Evolutionary conservation across 2,113 vertebrate species (phyloP).

Genomic region (Oryzias melastigma): DNA sequence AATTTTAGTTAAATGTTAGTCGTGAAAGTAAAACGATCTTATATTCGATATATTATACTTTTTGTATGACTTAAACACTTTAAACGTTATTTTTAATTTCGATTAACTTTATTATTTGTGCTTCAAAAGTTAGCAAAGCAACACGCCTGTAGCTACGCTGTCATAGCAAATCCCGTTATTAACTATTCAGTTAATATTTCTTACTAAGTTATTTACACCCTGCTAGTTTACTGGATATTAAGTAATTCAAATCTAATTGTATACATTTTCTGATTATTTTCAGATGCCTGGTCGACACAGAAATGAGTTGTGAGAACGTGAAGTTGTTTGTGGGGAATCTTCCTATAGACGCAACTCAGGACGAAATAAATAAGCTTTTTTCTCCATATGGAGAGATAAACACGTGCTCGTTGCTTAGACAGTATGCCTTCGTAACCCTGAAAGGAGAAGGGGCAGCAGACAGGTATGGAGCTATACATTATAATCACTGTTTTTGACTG

Average conservation of each 20-base stretch:
- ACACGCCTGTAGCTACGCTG: too few species aligned
- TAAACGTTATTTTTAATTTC: not conserved
- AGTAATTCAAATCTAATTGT: not conserved
- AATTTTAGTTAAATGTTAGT: constrained; percentile 11
- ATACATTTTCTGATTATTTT: constrained; percentile 1
- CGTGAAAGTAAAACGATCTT: not conserved
- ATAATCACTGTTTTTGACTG: not conserved
- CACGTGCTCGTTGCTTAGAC: constrained; percentile 89
- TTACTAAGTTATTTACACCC: too few species aligned
- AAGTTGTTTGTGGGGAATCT: constrained; percentile 96
- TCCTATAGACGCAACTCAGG: constrained; percentile 87
- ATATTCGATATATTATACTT: not conserved
- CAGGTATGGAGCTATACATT: constrained; percentile 47
- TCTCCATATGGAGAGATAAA: constrained; percentile 85
- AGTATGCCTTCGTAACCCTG: constrained; percentile 93
- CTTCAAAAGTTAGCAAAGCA: too few species aligned
- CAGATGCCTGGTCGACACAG: constrained; percentile 70
- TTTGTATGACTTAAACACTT: too few species aligned
- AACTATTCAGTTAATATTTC: too few species aligned
- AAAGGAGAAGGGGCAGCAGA: constrained; percentile 85
- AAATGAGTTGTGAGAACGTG: constrained; percentile 76
- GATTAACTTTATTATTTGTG: not conserved
- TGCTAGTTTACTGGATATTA: not conserved
- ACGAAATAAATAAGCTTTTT: constrained; percentile 88
- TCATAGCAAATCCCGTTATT: too few species aligned